Evolutionary conservation across 2,113 vertebrate species (phyloP).

Genomic region (Halcyon malimbica): DNA sequence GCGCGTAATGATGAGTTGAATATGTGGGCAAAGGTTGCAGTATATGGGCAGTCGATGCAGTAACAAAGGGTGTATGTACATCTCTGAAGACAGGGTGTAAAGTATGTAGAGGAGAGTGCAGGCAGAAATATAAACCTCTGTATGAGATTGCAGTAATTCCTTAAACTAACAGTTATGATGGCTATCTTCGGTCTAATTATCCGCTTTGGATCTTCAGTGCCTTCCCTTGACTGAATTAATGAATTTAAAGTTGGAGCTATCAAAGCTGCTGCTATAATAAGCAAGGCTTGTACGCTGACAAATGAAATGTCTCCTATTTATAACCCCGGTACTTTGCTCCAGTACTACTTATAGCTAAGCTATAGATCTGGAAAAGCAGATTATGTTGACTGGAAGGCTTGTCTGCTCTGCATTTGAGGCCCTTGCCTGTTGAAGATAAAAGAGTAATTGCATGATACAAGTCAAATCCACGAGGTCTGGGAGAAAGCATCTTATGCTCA

Average conservation of each 20-base stretch:
- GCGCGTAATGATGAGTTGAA: neutral
- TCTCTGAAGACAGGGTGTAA: neutral
- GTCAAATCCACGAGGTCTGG: neutral
- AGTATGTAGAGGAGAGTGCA: neutral
- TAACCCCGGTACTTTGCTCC: neutral
- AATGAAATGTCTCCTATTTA: neutral
- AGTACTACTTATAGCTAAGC: neutral
- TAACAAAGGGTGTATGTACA: neutral
- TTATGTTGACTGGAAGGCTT: neutral
- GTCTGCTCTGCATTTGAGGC: neutral
- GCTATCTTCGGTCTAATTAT: neutral
- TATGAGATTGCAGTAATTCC: neutral
- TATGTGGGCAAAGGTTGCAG: neutral
- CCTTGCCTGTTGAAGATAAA: neutral
- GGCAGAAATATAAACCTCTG: neutral
- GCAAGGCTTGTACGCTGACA: neutral
- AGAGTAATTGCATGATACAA: neutral
- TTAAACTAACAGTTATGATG: neutral
- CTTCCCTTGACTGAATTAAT: neutral
- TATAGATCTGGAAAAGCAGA: constrained; percentile 19
- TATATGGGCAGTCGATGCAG: fast-evolving
- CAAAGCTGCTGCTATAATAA: neutral
- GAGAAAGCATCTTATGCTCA: neutral
- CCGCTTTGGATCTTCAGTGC: neutral
- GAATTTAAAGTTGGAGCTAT: neutral